Conservation (phyloP, 2,888 invertebrate genomes). For the Habrosyne pyritoides region DNA sequence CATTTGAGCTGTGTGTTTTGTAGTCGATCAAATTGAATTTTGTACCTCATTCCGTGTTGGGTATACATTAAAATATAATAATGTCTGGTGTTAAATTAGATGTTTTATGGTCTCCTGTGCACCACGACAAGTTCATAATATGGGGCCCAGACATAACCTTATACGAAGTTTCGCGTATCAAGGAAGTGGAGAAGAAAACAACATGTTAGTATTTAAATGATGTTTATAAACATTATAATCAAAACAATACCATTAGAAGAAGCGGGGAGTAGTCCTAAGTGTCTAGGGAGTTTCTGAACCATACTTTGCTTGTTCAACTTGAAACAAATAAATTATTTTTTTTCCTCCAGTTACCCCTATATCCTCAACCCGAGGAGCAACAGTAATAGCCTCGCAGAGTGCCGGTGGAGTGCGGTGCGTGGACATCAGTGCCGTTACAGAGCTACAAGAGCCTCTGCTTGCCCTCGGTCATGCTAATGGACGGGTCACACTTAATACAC, state of each 20-base stretch:
- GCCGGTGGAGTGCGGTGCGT: slow-evolving; percentile 94
- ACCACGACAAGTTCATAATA: slow-evolving; percentile 90
- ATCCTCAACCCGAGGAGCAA: slow-evolving; percentile 87
- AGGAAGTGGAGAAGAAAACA: slow-evolving; percentile 81
- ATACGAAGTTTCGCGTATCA: slow-evolving; percentile 88
- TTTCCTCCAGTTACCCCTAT: slow-evolving; percentile 84
- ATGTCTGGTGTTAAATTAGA: slow-evolving; percentile 86
- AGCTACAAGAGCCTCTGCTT: slow-evolving; percentile 89
- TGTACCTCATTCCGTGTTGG: not conserved
- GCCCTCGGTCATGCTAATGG: slow-evolving; percentile 96
- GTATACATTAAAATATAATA: slow-evolving; percentile 23
- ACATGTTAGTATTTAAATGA: slow-evolving; percentile 67
- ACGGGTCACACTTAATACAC: slow-evolving; percentile 91
- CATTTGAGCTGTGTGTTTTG: slow-evolving; percentile 11
- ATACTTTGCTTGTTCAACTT: not conserved
- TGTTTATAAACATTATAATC: not conserved
- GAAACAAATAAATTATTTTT: not conserved
- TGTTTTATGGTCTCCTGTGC: slow-evolving; percentile 93
- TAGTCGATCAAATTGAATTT: not conserved
- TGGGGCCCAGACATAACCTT: slow-evolving; percentile 96
- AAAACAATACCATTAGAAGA: too few species aligned
- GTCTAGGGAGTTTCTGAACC: too few species aligned
- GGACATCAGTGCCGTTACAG: slow-evolving; percentile 90
- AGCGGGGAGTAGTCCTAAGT: too few species aligned
- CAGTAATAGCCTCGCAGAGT: slow-evolving; percentile 89